These are phyloP conservation scores for Cheirogaleus medius DNA, from an alignment of 2,113 vertebrate species.

Conservation along the genomic window DNA sequence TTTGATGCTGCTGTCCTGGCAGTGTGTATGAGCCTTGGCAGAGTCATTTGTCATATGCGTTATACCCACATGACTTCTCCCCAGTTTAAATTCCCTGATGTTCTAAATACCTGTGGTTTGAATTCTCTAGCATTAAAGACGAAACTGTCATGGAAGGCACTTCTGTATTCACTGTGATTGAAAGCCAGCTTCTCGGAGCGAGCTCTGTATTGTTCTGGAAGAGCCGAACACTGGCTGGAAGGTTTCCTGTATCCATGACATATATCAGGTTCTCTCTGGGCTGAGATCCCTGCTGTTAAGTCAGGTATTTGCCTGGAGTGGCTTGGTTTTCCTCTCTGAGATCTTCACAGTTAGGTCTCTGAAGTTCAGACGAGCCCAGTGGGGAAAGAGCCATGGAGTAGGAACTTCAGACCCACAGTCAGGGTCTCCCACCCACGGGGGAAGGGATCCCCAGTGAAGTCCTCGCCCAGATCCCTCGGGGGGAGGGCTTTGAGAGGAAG, in stretches of 20 bases:
- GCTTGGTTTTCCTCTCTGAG: neutral
- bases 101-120: neutral
- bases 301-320: neutral
- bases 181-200: neutral
- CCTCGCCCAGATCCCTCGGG: neutral
- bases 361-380: neutral
- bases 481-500: neutral
- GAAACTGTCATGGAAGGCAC: neutral
- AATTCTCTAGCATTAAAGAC: neutral
- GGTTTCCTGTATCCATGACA: neutral
- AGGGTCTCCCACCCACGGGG: neutral
- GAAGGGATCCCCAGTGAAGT: neutral
- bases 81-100: neutral
- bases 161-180: neutral
- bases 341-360: neutral
- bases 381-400: neutral
- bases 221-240: neutral
- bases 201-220: neutral
- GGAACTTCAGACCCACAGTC: neutral
- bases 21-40: neutral
- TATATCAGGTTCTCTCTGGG: neutral
- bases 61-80: neutral
- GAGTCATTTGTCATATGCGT: neutral
- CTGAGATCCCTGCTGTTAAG: neutral
- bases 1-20: neutral